Base-by-base conservation (phyloP, 37 sponge, comb jelly and placozoan genomes). In the Ianthella basta region DNA sequence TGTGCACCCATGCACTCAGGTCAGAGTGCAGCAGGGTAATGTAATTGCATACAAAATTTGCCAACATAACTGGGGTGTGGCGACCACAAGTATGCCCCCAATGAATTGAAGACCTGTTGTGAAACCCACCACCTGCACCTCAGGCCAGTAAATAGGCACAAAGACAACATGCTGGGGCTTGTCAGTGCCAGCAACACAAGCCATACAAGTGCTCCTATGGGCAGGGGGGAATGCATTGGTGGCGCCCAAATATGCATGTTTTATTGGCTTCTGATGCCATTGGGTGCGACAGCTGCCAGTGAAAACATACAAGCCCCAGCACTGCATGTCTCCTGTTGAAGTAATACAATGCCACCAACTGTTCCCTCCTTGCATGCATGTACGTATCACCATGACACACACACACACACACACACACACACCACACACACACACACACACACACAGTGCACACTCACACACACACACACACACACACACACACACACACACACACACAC, bases 391-490 rank as follows among this genome's bases (percentile, higher is more conserved):
- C 34, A 18, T 27, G 13, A 77, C 78, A 77, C 78, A 77, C 50
- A 20, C 40, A 38, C 80, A 55, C 34, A 80, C 80, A 80, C 80
- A 80, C 57, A 54, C 80, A 80, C 80, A 80, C 59, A 80, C 57
- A 80, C n/a, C 80, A 80, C 80, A 44, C 50, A 44, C 50, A 44
- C 50, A 44, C 50, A 44, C 50, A 44, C 50, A 44, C 50, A 44
- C 50, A 44, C 50, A 84, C 75, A 73, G n/a, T n/a, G n/a, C 75
- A 57, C 85, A 55, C 74, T 55, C 40, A 59, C 75, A 84, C 27
- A 54, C 27, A 54, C 53, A 25, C 73, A 82, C 32, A 16, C 15
- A 30, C 60, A 44, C 50, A 44, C 50, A 44, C 50, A 44, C 50
- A 44, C 50, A 44, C 50, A 44, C 50, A 44, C 50, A 44, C 50